Percentiles rank a stretch among this genome's conserved stretches.
Conservation (phyloP, 1,140 invertebrate species). For the Nilaparvata lugens region DNA sequence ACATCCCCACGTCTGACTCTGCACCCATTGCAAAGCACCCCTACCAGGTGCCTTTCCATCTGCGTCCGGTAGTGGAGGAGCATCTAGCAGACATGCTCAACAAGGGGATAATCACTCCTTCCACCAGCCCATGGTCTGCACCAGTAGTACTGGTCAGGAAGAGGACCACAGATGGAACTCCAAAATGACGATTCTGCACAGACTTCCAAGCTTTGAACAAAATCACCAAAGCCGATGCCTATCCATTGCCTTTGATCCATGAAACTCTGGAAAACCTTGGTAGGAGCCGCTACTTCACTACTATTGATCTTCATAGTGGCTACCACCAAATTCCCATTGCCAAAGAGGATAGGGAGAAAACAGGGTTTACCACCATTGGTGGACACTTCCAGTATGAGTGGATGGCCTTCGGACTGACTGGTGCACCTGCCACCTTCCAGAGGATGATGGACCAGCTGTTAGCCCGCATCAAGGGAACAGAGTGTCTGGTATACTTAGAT, state of each 20-base stretch:
- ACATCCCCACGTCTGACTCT: too few relatives aligned
- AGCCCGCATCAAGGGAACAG: slow-evolving; percentile 15
- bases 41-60: neutral
- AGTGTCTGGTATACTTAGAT: slow-evolving; percentile 29
- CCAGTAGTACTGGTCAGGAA: too few relatives aligned
- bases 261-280: slow-evolving; percentile 40
- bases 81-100: neutral
- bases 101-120: too few relatives aligned
- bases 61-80: neutral
- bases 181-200: slow-evolving; percentile 10
- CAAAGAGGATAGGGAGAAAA: slow-evolving; percentile 28
- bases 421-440: slow-evolving; percentile 19
- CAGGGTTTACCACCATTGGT: slow-evolving; percentile 16
- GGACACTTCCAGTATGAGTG: neutral
- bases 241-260: slow-evolving; percentile 29
- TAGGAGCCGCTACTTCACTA: slow-evolving; percentile 37
- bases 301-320: slow-evolving; percentile 37
- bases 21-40: too few relatives aligned
- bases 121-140: too few relatives aligned
- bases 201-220: slow-evolving; percentile 37
- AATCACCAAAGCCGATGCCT: slow-evolving; percentile 37
- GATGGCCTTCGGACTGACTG: slow-evolving; percentile 26
- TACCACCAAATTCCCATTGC: slow-evolving; percentile 26
- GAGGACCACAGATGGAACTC: too few relatives aligned
- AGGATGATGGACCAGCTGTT: slow-evolving; percentile 23